These are phyloP conservation scores for Drosophila niveifrons DNA, from an alignment of 2,888 invertebrate species.

Conservation along the genomic window DNA sequence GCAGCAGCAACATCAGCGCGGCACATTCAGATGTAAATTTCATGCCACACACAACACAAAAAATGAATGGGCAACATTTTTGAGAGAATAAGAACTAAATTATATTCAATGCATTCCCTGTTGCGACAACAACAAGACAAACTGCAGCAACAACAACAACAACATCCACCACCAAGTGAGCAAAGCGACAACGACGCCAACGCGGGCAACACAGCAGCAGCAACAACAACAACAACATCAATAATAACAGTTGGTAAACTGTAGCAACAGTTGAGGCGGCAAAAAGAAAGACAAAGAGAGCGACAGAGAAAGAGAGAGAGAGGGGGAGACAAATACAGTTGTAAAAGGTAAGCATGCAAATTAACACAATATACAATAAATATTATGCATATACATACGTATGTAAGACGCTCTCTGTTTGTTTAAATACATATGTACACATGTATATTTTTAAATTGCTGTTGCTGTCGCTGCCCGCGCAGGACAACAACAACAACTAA, in stretches of 20 bases:
- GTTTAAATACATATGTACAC: no score
- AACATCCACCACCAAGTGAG: constrained; percentile 31
- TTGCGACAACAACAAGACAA: constrained; percentile 23
- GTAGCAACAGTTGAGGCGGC: constrained; percentile 69
- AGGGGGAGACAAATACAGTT: constrained; percentile 29
- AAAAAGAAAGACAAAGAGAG: constrained; percentile 35
- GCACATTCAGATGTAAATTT: constrained; percentile 48
- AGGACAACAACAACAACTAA: background rate
- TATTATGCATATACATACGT: constrained; percentile 1
- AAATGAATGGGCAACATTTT: constrained; percentile 26
- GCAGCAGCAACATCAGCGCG: constrained; percentile 27
- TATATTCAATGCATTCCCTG: constrained; percentile 60
- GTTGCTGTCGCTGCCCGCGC: constrained; percentile 7
- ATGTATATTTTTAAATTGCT: background rate
- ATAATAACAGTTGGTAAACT: constrained; percentile 28
- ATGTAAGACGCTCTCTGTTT: no score
- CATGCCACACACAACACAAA: constrained; percentile 18
- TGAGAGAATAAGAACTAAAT: constrained; percentile 43
- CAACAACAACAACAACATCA: constrained; percentile 26
- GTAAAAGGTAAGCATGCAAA: constrained; percentile 50
- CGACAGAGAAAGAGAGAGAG: constrained; percentile 25
- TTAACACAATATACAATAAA: constrained; percentile 11
- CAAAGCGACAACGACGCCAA: constrained; percentile 42
- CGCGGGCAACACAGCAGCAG: constrained; percentile 37
- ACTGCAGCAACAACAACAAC: constrained; percentile 30